A percentile compares a stretch with the other conserved stretches of the same genome.
phyloP scores from a whole-genome alignment of 2,888 invertebrate genomes.

The Smittia sp. region DNA sequence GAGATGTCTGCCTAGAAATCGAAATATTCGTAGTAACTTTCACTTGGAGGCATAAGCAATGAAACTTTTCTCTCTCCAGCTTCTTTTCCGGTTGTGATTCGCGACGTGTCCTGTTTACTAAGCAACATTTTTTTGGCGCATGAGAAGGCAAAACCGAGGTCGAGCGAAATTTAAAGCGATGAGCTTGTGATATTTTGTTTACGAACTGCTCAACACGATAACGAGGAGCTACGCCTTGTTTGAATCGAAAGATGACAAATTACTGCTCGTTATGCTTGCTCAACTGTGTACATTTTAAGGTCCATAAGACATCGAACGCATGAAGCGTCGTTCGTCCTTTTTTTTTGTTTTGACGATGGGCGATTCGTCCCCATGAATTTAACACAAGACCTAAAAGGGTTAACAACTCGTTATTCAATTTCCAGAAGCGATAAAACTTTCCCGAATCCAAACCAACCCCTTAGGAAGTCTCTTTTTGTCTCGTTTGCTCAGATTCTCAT shows the following conservation, averaged over 20 bases:
- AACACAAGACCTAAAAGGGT: constrained; percentile 1
- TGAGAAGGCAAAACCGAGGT: neutral
- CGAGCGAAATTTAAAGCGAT: neutral
- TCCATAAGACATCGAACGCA: too few relatives aligned
- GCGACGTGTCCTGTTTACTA: constrained; percentile 17
- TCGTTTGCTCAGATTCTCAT: neutral
- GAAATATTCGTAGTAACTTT: neutral
- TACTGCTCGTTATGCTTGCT: too few relatives aligned
- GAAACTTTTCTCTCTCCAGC: neutral
- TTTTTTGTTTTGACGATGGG: neutral
- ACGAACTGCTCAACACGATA: too few relatives aligned
- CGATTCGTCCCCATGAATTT: neutral
- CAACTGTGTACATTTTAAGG: too few relatives aligned
- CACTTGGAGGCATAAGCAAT: neutral
- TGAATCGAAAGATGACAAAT: neutral
- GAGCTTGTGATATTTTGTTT: neutral
- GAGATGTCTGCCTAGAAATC: neutral
- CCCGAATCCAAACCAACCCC: neutral
- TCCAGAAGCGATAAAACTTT: constrained; percentile 9
- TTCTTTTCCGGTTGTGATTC: constrained; percentile 11
- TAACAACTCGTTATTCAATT: constrained; percentile 19
- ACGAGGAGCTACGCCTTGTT: neutral
- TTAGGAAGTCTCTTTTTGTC: neutral
- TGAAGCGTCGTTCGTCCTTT: neutral
- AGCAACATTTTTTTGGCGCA: neutral